Evolutionary conservation across 2,113 vertebrate genomes (phyloP), one percentile per base, ranked within the genome.

Genomic region (Crotophaga sulcirostris): DNA sequence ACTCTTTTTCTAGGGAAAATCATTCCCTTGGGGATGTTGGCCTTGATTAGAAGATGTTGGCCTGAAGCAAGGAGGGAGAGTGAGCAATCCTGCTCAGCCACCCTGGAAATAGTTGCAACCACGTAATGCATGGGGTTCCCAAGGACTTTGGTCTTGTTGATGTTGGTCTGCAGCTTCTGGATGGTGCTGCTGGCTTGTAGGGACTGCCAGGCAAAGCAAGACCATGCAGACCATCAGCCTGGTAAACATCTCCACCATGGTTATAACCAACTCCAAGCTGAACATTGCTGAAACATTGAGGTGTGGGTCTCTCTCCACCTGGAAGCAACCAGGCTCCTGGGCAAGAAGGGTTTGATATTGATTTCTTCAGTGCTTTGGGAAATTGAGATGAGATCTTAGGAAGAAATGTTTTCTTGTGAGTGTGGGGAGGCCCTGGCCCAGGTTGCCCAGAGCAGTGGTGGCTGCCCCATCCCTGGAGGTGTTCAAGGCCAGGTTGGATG

Each of bases 81-180:
- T 0, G 29, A 90, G 56, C 18, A 16, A 76, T 3, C 16, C 59
- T 68, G 45, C 42, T 67, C 42, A 55, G 72, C 47, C 10, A 5
- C 73, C 45, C 26, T 2, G 26, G 55, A 10, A 51, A 29, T 3
- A 28, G 11, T 9, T 4, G 7, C 51, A 33, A 28, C 63, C 18
- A 10, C 4, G 1, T 12, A 54, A 55, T 3, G 28, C 36, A 16
- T 0, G 3, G 26, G 68, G 55, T 52, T 29, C 24, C 33, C 26
- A 2, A 2, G 11, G 73, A 72, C 16, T 10, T 15, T 2, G 14
- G 15, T 21, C 10, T 7, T 4, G 9, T 10, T 4, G 9, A 18
- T 3, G 2, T 55, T 36, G 89, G 87, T 63, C 52, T 59, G 69
- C 33, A 62, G 64, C 51, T 58, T 78, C 60, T 47, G 54, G 60